phyloP scores from a whole-genome alignment of 2,113 vertebrate species.

The Xenus cinereus region DNA sequence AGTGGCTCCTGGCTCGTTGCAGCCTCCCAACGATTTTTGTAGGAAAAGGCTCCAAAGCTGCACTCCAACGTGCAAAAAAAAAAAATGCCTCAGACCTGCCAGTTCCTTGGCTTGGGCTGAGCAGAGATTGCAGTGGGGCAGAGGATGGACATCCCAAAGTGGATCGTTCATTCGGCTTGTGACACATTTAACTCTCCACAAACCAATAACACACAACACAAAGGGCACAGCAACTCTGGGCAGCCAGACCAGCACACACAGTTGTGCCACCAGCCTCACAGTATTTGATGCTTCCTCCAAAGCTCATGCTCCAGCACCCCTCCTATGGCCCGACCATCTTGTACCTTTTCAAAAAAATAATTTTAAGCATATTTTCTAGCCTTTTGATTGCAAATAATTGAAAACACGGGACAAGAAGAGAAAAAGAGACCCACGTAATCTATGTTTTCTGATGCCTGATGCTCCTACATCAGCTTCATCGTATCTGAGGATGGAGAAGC shows the following conservation, averaged over 20 bases:
- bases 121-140: neutral
- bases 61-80: rapidly evolving
- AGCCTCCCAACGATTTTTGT: neutral
- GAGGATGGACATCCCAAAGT: neutral
- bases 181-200: rapidly evolving
- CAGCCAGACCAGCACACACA: neutral
- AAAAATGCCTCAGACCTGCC: rapidly evolving
- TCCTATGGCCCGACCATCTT: too few species aligned
- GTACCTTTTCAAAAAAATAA: neutral
- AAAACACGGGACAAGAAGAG: neutral
- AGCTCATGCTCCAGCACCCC: neutral
- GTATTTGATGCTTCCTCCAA: neutral
- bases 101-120: neutral
- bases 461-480: neutral
- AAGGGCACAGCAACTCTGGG: rapidly evolving
- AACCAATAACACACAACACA: neutral
- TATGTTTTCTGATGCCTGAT: neutral
- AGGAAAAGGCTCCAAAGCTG: neutral
- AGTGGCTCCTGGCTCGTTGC: neutral
- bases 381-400: neutral
- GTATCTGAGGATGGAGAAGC: neutral
- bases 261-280: neutral
- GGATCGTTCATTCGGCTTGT: rapidly evolving
- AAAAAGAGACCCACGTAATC: neutral
- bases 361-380: neutral